These are phyloP conservation scores for Myotis findleyi DNA, from an alignment of 2,797 vertebrate genomes.

Conservation along the genomic window DNA sequence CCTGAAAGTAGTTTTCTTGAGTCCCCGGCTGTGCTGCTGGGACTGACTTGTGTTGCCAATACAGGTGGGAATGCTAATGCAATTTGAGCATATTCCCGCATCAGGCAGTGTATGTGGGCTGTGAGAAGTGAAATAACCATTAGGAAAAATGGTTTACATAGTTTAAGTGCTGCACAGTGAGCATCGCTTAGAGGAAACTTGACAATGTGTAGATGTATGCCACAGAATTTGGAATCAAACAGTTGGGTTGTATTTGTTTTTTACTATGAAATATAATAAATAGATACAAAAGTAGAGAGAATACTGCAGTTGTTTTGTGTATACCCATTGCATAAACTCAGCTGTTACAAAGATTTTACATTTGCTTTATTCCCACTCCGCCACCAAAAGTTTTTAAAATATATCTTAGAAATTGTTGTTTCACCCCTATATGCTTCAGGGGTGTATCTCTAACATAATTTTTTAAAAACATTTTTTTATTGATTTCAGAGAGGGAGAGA, in stretches of 20 bases:
- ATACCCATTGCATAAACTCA: neutral
- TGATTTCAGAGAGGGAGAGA: too few species aligned
- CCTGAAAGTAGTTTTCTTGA: constrained; percentile 74
- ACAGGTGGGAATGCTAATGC: neutral
- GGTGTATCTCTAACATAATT: neutral
- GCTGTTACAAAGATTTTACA: neutral
- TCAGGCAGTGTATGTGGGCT: neutral
- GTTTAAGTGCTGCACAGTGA: constrained; percentile 10
- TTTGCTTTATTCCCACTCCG: neutral
- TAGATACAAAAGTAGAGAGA: constrained; percentile 1
- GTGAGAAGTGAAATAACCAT: constrained; percentile 32
- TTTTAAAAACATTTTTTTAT: too few species aligned
- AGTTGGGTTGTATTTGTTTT: neutral
- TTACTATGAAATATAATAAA: constrained; percentile 30
- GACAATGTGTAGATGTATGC: neutral
- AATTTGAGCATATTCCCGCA: neutral
- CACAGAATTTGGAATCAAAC: constrained; percentile 21
- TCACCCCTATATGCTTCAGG: neutral
- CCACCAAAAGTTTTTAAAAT: constrained; percentile 10
- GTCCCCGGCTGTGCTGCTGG: neutral
- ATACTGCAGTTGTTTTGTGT: neutral
- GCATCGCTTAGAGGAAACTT: constrained; percentile 23
- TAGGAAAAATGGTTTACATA: neutral
- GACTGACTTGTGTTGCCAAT: constrained; percentile 9
- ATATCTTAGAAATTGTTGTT: constrained; percentile 34